Conservation (phyloP, 2,113 vertebrate species). For the Chinchilla lanigera region DNA sequence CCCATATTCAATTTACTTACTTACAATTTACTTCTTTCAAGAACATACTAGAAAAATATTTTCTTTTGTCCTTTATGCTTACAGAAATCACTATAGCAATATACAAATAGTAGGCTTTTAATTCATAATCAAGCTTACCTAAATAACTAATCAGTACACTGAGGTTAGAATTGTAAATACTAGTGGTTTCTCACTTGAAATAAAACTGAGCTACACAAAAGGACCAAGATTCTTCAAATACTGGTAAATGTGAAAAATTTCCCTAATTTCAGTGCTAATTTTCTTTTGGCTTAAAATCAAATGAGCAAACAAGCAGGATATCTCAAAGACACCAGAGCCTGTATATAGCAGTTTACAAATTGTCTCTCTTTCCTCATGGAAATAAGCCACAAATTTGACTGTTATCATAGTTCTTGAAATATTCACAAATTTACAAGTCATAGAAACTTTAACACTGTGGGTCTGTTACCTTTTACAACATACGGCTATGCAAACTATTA, state of each 20-base stretch:
- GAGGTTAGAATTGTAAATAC: not conserved
- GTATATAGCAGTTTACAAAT: not conserved
- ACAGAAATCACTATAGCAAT: not conserved
- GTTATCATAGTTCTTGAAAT: not conserved
- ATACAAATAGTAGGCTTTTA: not conserved
- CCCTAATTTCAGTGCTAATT: slow-evolving; percentile 17
- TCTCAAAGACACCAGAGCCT: not conserved
- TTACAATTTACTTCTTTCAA: not conserved
- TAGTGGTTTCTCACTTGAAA: not conserved
- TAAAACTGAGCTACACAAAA: not conserved
- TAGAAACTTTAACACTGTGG: not conserved
- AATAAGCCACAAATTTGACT: not conserved
- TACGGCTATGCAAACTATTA: not conserved
- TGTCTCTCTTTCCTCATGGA: not conserved
- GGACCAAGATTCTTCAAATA: slow-evolving; percentile 1
- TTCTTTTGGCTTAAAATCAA: not conserved
- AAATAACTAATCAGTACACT: not conserved
- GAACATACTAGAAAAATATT: not conserved
- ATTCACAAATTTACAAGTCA: not conserved
- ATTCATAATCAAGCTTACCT: not conserved
- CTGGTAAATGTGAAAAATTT: not conserved
- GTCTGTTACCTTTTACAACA: not conserved
- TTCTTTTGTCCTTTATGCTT: not conserved
- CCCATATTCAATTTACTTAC: not conserved
- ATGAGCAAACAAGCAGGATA: not conserved